Base-by-base conservation (phyloP, 2,888 invertebrate genomes). In the Rhamnusium bicolor region DNA sequence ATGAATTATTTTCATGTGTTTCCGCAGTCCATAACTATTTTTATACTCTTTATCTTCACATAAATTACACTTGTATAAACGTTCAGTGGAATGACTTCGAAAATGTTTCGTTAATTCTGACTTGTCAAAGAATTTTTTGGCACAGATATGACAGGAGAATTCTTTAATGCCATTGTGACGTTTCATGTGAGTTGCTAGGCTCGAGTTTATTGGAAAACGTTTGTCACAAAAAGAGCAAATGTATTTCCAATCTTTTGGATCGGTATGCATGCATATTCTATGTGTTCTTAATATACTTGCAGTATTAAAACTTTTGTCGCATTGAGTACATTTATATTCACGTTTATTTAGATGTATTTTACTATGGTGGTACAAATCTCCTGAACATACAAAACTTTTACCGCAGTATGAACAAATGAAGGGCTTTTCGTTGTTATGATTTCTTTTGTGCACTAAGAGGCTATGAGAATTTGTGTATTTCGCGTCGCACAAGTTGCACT, bases 71-170 rank as follows among this genome's bases (percentile, higher is more conserved):
- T 81, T 80, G 24, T 80, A 82, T 4, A 76, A 73, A 21, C 81
- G 75, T 47, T 84, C 82, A 53, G 79, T 80, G 2, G 83, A 81
- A 63, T 84, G 84, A 19, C 80, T 80, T 27, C 80, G 76, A 14
- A 83, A 72, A 69, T 83, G 83, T 60, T 82, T 82, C 7, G 78
- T 77, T 27, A 84, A 75, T 69, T 82, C 84, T 6, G 80, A 80
- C 56, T 82, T 84, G 32, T 82, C 83, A 29, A 80, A 82, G 66
- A 83, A 85, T 27, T 88, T 87, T 80, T 91, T 91, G 0, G 78
- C 78, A 54, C 85, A 85, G 18, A 84, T 77, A 32, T 82, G 79
- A 63, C 85, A 85, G 7, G 78, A 65, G 61, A 80, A 81, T 40
- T 84, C 82, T 69, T 81, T 84, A 87, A 90, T 12, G 86, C 84